These are phyloP conservation scores for Pluvialis apricaria DNA, from an alignment of 2,113 vertebrate genomes.

Conservation along the genomic window DNA sequence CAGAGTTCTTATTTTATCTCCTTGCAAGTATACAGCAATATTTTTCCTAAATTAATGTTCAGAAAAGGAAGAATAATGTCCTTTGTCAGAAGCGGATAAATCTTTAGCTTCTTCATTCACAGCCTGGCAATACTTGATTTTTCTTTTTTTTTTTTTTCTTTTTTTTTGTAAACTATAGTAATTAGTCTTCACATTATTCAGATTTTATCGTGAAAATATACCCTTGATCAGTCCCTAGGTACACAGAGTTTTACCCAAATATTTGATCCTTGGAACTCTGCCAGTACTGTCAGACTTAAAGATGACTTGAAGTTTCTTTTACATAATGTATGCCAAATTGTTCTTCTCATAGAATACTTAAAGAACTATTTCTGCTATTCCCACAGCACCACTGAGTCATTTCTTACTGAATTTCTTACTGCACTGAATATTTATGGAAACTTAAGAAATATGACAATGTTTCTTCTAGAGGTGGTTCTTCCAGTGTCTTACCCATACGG, in stretches of 20 bases:
- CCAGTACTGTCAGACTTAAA: neutral
- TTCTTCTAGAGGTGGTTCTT: neutral
- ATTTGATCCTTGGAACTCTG: conserved; percentile 23
- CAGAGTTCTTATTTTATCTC: neutral
- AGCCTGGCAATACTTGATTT: neutral
- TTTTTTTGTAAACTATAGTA: neutral
- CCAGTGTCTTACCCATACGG: neutral
- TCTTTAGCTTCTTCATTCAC: neutral
- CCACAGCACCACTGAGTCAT: conserved; percentile 8
- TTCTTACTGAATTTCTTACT: conserved; percentile 4
- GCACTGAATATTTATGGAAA: conserved; percentile 37
- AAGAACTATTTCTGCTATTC: conserved; percentile 33
- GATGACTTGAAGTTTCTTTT: conserved; percentile 32
- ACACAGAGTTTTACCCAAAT: neutral
- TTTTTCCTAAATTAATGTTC: neutral
- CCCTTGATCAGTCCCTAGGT: neutral
- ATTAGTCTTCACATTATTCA: neutral
- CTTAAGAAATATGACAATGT: neutral
- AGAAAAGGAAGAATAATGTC: neutral
- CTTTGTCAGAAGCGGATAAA: neutral
- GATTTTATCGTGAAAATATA: neutral
- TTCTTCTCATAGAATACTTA: conserved; percentile 36
- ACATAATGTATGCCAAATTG: conserved; percentile 30
- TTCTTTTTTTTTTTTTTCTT: neutral
- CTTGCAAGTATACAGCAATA: neutral